Conservation (phyloP, 2,797 vertebrate species). For the Monodelphis domestica region DNA sequence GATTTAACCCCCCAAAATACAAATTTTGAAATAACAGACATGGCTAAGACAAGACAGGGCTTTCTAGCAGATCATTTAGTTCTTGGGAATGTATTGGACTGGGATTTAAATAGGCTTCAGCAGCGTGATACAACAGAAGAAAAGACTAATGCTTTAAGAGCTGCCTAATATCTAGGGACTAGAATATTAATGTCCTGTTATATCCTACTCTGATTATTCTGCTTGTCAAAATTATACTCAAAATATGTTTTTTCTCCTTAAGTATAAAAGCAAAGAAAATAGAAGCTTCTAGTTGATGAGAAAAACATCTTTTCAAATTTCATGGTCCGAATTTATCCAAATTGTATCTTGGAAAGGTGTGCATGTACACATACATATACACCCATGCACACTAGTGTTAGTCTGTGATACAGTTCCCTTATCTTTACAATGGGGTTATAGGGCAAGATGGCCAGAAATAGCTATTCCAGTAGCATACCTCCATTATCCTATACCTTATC, state of each 20-base stretch:
- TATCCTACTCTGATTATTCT: not conserved
- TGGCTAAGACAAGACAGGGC: no score
- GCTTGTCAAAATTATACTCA: not conserved
- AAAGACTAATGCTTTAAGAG: not conserved
- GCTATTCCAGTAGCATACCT: conserved; percentile 33
- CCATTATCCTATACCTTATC: conserved; percentile 44
- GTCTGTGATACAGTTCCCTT: not conserved
- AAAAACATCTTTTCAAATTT: not conserved
- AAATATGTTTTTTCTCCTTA: not conserved
- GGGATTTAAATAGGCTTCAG: not conserved
- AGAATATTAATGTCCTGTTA: not conserved
- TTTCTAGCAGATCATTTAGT: not conserved
- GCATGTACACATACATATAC: not conserved
- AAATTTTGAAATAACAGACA: no score
- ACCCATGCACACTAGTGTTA: not conserved
- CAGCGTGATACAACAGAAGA: not conserved
- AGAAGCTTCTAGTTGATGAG: not conserved
- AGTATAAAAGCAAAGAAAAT: not conserved
- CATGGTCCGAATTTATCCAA: no score
- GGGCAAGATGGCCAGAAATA: not conserved
- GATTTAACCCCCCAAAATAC: no score
- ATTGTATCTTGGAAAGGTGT: not conserved
- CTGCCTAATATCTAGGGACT: not conserved
- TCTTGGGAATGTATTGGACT: not conserved
- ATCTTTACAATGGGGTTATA: not conserved